These are phyloP conservation scores for Mya arenaria DNA, from an alignment of 1,140 invertebrate species.

Conservation along the genomic window DNA sequence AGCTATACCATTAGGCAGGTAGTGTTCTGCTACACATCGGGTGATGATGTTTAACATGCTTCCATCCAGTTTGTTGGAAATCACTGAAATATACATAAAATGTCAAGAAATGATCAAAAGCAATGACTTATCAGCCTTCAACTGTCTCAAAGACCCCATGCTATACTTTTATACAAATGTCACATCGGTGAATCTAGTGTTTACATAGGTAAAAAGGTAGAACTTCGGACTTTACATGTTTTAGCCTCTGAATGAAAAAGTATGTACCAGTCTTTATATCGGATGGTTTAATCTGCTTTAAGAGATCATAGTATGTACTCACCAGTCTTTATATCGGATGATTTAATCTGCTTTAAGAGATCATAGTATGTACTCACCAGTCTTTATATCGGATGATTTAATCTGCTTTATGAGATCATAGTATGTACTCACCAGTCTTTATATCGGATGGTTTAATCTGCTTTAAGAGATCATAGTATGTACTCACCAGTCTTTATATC, in stretches of 20 bases:
- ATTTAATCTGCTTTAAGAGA: no score
- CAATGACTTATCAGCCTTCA: no score
- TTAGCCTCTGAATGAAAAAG: no score
- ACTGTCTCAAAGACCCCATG: no score
- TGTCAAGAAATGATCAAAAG: no score
- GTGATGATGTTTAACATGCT: slow-evolving; percentile 35
- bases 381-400: slow-evolving; percentile 71
- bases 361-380: no score
- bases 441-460: slow-evolving; percentile 74
- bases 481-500: slow-evolving; percentile 75
- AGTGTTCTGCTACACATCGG: slow-evolving; percentile 47
- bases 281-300: slow-evolving; percentile 72
- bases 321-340: no score
- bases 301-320: slow-evolving; percentile 72
- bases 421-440: slow-evolving; percentile 74
- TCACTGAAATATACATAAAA: slow-evolving; percentile 38
- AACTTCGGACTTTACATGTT: no score
- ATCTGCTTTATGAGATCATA: slow-evolving; percentile 76
- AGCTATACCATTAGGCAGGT: slow-evolving; percentile 35
- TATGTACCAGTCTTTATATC: slow-evolving; percentile 75
- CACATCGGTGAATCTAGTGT: no score
- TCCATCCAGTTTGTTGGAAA: slow-evolving; percentile 52
- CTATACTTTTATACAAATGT: no score
- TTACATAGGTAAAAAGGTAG: no score
- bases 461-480: slow-evolving; percentile 63